Evolutionary conservation across 2,888 invertebrate genomes (phyloP), one percentile per base, ranked within the genome.

Genomic region (Dendrolimus houi): DNA sequence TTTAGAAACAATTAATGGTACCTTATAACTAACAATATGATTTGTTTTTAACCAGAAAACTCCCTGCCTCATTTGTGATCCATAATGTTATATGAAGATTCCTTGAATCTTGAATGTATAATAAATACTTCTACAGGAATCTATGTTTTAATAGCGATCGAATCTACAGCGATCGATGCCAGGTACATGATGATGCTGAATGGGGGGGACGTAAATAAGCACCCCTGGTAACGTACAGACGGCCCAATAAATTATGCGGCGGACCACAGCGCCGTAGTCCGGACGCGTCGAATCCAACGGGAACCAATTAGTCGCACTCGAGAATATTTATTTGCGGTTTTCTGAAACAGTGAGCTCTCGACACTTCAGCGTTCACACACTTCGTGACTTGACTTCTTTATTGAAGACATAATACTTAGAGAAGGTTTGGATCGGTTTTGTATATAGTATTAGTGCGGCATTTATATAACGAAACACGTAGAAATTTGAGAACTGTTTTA

Each of bases 261-360:
- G 70, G 76, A 75, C 85, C 86, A 76, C 83, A 75, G 71, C 69
- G 71, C 69, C 71, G 71, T 71, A 69, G 74, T 69, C 68, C 79
- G 83, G 79, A 79, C 81, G 81, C 74, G 86, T 85, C 85, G 83
- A 84, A 81, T 83, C 85, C 84, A 82, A 81, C 84, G 83, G 83
- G 82, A 83, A 85, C 87, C 87, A 87, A 89, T 89, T 89, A 88
- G 88, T 88, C 85, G 79, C 73, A 71, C 76, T 76, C 74, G 74
- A 74, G 82, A 81, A 87, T 88, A 88, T 88, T 88, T 89, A 88
- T 88, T 86, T 86, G 87, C 83, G 84, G 86, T 82, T 79, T 77
- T 76, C 81, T 80, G 79, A 78, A 84, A 84, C 81, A 84, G 80
- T 76, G 79, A 75, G 72, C 75, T 69, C 72, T 79, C 72, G 74